phyloP scores from a whole-genome alignment of 2,888 invertebrate species.

The Agrilus cyanescens region DNA sequence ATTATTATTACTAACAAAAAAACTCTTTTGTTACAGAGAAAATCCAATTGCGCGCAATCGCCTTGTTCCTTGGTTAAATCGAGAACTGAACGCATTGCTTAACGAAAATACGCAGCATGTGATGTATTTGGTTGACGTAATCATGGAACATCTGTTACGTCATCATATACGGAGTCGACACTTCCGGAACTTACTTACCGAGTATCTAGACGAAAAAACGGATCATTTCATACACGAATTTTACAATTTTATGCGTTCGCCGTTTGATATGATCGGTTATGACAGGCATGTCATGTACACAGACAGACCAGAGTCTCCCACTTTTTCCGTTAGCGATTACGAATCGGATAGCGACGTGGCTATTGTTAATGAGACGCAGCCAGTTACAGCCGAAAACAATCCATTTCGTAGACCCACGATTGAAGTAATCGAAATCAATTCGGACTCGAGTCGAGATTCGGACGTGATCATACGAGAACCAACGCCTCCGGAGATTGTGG shows the following conservation, averaged over 20 bases:
- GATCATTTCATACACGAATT: conserved; percentile 86
- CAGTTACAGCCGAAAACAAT: conserved; percentile 10
- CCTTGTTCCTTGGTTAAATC: conserved; percentile 75
- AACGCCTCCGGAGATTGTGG: conserved; percentile 19
- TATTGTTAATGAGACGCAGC: conserved; percentile 21
- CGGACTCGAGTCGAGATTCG: conserved; percentile 22
- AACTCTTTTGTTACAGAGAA: conserved; percentile 39
- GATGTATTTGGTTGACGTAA: conserved; percentile 50
- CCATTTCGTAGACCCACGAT: conserved; percentile 15
- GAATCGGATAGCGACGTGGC: conserved; percentile 32
- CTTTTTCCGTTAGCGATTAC: conserved; percentile 23
- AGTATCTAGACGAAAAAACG: conserved; percentile 59
- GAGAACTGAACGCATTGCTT: conserved; percentile 71
- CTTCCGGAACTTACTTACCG: conserved; percentile 57
- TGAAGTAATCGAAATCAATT: conserved; percentile 22
- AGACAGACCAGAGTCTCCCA: conserved; percentile 23
- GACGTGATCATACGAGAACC: conserved; percentile 24
- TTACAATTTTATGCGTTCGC: conserved; percentile 73
- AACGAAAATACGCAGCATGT: conserved; percentile 52
- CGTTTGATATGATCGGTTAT: conserved; percentile 76
- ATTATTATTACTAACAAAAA: not conserved
- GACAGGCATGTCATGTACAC: conserved; percentile 60
- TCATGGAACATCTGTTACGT: conserved; percentile 55
- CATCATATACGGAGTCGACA: conserved; percentile 55
- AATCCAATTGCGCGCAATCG: conserved; percentile 73